Evolutionary conservation across 2,888 invertebrate genomes (phyloP).

Genomic region (Drosophila atroscutellata): DNA sequence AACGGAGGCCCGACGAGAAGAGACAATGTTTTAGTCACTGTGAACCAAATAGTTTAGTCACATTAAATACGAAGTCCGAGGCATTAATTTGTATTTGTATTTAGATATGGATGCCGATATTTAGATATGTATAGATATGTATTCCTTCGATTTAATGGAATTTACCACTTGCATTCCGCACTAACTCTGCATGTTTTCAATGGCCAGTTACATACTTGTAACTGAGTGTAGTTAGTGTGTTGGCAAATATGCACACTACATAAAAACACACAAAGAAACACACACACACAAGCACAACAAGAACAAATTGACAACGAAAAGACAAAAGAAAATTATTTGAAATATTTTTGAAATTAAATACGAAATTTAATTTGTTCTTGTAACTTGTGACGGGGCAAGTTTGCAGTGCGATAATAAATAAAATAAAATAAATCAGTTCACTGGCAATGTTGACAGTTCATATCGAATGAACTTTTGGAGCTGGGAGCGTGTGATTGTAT

Average conservation of each 20-base stretch:
- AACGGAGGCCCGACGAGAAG: constrained; percentile 81
- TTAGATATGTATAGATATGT: constrained; percentile 37
- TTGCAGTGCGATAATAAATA: not conserved
- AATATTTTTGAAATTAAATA: not conserved
- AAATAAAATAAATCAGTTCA: not conserved
- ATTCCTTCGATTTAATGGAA: constrained; percentile 21
- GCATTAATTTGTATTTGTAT: constrained; percentile 56
- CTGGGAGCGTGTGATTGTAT: not conserved
- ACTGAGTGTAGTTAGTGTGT: not conserved
- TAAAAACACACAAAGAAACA: not conserved
- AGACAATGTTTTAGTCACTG: constrained; percentile 61
- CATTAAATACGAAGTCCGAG: constrained; percentile 32
- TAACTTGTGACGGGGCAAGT: not conserved
- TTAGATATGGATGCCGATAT: too few species aligned
- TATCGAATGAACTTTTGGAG: not conserved
- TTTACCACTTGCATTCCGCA: constrained; percentile 60
- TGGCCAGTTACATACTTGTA: constrained; percentile 46
- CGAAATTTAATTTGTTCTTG: not conserved
- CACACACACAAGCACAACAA: not conserved
- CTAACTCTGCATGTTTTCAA: constrained; percentile 41
- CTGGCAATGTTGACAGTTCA: not conserved
- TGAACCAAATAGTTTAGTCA: constrained; percentile 73
- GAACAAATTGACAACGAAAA: not conserved
- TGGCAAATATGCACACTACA: not conserved
- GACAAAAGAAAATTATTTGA: not conserved